phyloP scores from a whole-genome alignment of 2,113 vertebrate genomes.

The Prunella himalayana region DNA sequence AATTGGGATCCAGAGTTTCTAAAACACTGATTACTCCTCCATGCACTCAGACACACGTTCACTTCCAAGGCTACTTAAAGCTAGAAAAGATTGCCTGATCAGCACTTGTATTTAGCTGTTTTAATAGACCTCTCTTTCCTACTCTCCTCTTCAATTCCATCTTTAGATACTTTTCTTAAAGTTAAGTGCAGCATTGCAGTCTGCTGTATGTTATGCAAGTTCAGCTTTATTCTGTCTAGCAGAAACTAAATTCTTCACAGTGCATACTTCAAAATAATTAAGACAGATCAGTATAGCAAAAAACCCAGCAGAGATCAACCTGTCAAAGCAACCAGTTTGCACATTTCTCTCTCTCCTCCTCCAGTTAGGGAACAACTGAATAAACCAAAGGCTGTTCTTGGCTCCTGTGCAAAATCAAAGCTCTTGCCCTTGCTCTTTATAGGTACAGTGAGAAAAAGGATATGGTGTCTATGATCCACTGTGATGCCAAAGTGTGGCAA shows the following conservation, averaged over 20 bases:
- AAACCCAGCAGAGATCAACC: background rate
- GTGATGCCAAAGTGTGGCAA: background rate
- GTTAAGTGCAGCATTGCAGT: background rate
- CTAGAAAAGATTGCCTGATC: background rate
- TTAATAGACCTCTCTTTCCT: background rate
- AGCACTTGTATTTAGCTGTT: background rate
- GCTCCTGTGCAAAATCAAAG: background rate
- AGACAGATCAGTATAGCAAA: background rate
- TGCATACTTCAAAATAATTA: conserved; percentile 35
- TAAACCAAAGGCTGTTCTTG: background rate
- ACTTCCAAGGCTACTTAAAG: background rate
- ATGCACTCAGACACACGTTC: background rate
- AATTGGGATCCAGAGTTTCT: background rate
- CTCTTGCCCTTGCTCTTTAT: background rate
- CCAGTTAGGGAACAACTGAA: background rate
- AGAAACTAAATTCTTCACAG: conserved; percentile 34
- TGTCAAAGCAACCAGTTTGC: conserved; percentile 5
- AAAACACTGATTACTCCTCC: background rate
- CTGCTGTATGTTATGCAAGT: conserved; percentile 24
- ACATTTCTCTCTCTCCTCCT: background rate
- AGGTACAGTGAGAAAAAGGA: background rate
- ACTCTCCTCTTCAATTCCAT: background rate
- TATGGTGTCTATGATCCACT: background rate
- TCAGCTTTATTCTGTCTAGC: conserved; percentile 19
- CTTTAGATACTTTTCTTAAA: background rate